A percentile compares a stretch with the other conserved stretches of the same genome.
These are phyloP conservation scores for Esox masquinongy DNA, from an alignment of 2,797 vertebrate genomes.

Conservation along the genomic window DNA sequence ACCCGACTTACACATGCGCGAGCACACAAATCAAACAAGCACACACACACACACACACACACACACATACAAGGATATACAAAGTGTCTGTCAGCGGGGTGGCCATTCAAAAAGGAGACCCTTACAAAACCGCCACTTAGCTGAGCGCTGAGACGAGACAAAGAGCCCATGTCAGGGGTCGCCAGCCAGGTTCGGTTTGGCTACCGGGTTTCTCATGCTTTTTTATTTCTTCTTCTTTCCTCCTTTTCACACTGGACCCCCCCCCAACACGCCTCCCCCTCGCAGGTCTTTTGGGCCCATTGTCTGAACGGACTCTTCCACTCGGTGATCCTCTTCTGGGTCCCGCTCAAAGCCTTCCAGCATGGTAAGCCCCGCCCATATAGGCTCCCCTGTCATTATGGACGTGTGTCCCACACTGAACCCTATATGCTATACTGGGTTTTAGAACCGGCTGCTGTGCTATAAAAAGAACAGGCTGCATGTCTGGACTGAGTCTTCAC, in stretches of 20 bases:
- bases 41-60: conserved; percentile 4
- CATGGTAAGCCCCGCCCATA: conserved; percentile 82
- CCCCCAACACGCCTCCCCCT: conserved; percentile 61
- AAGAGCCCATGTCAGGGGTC: conserved; percentile 90
- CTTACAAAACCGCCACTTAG: conserved; percentile 92
- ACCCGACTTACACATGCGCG: background rate
- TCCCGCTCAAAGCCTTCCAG: conserved; percentile 97
- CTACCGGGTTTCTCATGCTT: conserved; percentile 88
- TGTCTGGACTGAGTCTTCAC: too few relatives aligned
- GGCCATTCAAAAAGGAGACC: conserved; percentile 84
- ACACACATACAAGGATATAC: conserved; percentile 76
- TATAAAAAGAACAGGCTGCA: too few relatives aligned
- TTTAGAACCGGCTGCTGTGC: too few relatives aligned
- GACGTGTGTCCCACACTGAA: too few relatives aligned
- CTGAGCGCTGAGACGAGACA: conserved; percentile 85
- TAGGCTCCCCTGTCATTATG: too few relatives aligned
- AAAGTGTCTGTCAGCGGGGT: conserved; percentile 91
- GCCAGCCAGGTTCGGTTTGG: conserved; percentile 82
- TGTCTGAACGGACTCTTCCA: conserved; percentile 99
- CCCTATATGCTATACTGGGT: too few relatives aligned
- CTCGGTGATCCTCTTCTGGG: conserved; percentile 99
- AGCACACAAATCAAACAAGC: conserved; percentile 14
- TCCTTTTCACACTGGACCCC: conserved; percentile 70
- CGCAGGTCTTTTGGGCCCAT: conserved; percentile 99
- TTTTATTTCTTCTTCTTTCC: conserved; percentile 61